Base-by-base conservation (phyloP, 2,113 vertebrate species). In the Gymnarchus niloticus region DNA sequence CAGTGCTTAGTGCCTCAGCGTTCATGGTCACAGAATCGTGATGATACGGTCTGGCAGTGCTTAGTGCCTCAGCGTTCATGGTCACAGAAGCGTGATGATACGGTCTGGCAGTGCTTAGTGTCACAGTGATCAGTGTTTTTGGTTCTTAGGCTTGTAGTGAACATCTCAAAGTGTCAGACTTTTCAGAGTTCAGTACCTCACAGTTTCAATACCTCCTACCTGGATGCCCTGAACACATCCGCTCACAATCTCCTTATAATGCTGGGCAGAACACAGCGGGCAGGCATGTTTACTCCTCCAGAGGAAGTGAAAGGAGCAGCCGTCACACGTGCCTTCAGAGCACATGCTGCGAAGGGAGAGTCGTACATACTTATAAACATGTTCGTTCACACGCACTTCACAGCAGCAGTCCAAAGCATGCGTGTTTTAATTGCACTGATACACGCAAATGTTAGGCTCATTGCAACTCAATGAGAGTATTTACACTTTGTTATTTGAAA, bases 281-380 rank as follows among this genome's bases (percentile, higher is more conserved):
- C 98, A 99, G 0, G 95, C 97, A 0, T 96, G 91, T 2, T 88
- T 89, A 0, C 95, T 96, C 88, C 94, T 92, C 98, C 97, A 99
- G 46, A 99, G 92, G 78, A 98, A 96, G 90, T 99, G 97, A 89
- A 98, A 99, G 76, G 93, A 94, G 87, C 98, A 99, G 65, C 98
- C 98, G 0, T 99, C 96, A 25, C 98, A 99, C 1, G 97, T 99
- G 76, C 97, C 98, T 52, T 97, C 97, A 0, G 96, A 94, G 87
- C 98, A 99, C 41, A 94, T 93, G 84, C 98, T 98, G 90, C 9
- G 49, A 25, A 61, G 52, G 25, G 28, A 76, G 89, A 51, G 49
- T 6, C 51, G 3, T 52, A 6, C 33, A 73, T 33, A 65, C 52
- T n/a, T n/a, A n/a, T n/a, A n/a, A 54, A 17, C 52, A 10, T 14